Evolutionary conservation across 2,797 vertebrate species (phyloP).

Genomic region (Epinephelus coioides): DNA sequence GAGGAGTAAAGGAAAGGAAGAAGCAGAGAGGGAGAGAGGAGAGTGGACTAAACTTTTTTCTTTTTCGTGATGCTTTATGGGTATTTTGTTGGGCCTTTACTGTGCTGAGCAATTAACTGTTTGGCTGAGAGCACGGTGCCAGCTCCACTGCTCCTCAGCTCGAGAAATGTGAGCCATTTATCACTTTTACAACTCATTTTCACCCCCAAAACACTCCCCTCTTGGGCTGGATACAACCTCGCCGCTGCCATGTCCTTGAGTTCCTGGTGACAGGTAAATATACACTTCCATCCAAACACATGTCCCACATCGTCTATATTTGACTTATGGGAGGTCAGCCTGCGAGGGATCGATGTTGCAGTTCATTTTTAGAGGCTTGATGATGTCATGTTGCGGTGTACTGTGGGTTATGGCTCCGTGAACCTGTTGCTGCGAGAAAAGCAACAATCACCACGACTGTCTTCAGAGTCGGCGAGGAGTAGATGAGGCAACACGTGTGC

Average conservation of each 20-base stretch:
- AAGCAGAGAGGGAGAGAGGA: constrained; percentile 43
- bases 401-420: constrained; percentile 52
- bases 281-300: constrained; percentile 80
- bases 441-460: constrained; percentile 16
- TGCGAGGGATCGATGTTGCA: constrained; percentile 72
- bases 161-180: constrained; percentile 73
- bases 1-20: constrained; percentile 49
- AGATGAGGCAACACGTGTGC: constrained; percentile 8
- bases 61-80: constrained; percentile 75
- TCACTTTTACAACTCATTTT: constrained; percentile 83
- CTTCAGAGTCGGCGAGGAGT: constrained; percentile 1
- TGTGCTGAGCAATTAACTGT: constrained; percentile 84
- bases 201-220: constrained; percentile 70
- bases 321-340: constrained; percentile 77
- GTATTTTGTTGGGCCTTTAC: constrained; percentile 81
- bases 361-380: constrained; percentile 77
- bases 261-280: constrained; percentile 80
- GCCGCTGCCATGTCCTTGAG: constrained; percentile 72
- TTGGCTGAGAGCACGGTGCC: constrained; percentile 80
- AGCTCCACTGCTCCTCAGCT: constrained; percentile 65
- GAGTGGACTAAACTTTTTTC: constrained; percentile 31
- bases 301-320: constrained; percentile 68
- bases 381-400: constrained; percentile 75
- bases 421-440: constrained; percentile 71
- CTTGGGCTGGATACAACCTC: constrained; percentile 61